Evolutionary conservation across 1,140 invertebrate genomes (phyloP).

Genomic region (Dendroctonus ponderosae): DNA sequence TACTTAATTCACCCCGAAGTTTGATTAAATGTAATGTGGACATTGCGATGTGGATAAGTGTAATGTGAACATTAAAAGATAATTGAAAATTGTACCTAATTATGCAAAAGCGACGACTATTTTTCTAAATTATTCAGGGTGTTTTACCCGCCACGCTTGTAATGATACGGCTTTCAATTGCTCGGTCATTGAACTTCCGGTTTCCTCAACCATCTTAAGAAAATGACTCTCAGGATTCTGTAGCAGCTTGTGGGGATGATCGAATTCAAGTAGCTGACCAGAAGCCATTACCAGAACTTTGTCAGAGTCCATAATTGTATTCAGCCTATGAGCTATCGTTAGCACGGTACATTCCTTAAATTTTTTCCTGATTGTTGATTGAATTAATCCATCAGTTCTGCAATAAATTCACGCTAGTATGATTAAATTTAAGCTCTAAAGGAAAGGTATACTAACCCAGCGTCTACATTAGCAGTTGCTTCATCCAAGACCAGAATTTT

Average conservation of each 20-base stretch:
- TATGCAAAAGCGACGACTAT: no score
- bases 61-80: no score
- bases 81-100: no score
- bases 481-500: slow-evolving; percentile 63
- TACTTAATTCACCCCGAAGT: no score
- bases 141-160: slow-evolving; percentile 27
- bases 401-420: neutral
- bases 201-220: slow-evolving; percentile 68
- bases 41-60: no score
- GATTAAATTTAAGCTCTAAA: no score
- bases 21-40: no score
- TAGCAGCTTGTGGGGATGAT: slow-evolving; percentile 46
- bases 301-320: slow-evolving; percentile 49
- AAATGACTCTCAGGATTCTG: slow-evolving; percentile 58
- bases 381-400: slow-evolving; percentile 59
- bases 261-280: slow-evolving; percentile 47
- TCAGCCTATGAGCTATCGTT: slow-evolving; percentile 66
- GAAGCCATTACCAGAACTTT: slow-evolving; percentile 49
- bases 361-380: slow-evolving; percentile 59
- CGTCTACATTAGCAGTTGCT: slow-evolving; percentile 60
- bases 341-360: slow-evolving; percentile 67
- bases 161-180: slow-evolving; percentile 36
- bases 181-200: slow-evolving; percentile 43
- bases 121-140: neutral
- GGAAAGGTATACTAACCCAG: slow-evolving; percentile 12